Conservation (phyloP, 2,797 vertebrate species). For the Anniella stebbinsi region DNA sequence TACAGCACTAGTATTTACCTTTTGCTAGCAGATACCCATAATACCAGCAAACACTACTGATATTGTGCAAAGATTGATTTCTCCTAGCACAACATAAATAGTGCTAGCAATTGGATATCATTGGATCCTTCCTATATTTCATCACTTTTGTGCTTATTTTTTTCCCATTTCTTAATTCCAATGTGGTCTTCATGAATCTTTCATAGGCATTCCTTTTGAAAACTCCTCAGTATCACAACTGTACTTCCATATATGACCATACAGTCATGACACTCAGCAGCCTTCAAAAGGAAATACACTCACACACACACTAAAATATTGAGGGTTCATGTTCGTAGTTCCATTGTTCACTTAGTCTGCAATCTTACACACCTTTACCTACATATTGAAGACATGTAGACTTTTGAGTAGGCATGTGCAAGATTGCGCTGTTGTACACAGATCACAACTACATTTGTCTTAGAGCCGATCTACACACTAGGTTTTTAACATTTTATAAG, state of each 20-base stretch:
- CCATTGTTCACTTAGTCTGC: slow-evolving; percentile 8
- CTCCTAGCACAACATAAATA: too few species aligned
- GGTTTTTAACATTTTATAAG: too few species aligned
- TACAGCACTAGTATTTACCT: too few species aligned
- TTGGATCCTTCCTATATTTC: not conserved
- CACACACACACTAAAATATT: slow-evolving; percentile 19
- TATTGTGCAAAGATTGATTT: too few species aligned
- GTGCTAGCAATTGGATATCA: too few species aligned
- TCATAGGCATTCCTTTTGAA: slow-evolving; percentile 34
- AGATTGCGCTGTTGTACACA: not conserved
- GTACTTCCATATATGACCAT: slow-evolving; percentile 31
- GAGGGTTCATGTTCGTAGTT: slow-evolving; percentile 44
- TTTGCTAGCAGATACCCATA: too few species aligned
- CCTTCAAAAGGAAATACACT: too few species aligned
- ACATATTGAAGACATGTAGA: not conserved
- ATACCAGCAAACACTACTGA: too few species aligned
- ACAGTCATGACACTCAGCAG: too few species aligned
- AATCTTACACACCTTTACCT: not conserved
- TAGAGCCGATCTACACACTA: too few species aligned
- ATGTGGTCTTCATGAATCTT: slow-evolving; percentile 52
- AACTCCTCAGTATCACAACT: slow-evolving; percentile 32
- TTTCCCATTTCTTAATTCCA: slow-evolving; percentile 48
- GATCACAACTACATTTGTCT: not conserved
- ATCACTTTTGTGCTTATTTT: slow-evolving; percentile 45
- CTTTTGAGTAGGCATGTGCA: not conserved